Evolutionary conservation across 1,140 invertebrate species (phyloP).

Genomic region (Centruroides vittatus): DNA sequence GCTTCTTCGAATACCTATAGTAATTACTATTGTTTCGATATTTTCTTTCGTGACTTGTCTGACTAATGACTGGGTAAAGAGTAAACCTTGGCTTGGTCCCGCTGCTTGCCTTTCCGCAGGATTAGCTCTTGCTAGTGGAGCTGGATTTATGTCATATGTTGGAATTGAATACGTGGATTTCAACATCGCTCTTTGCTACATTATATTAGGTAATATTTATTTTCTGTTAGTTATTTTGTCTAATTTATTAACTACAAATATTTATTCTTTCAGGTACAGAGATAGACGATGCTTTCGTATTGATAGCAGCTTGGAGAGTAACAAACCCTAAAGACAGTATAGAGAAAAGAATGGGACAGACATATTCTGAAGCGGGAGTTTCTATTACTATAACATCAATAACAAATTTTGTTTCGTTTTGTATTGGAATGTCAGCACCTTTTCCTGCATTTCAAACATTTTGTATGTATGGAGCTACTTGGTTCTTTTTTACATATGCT

Average conservation of each 20-base stretch:
- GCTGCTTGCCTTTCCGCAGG: constrained; percentile 76
- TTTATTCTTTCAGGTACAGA: constrained; percentile 57
- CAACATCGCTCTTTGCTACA: constrained; percentile 80
- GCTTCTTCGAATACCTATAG: constrained; percentile 70
- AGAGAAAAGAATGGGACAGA: constrained; percentile 66
- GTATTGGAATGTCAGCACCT: constrained; percentile 87
- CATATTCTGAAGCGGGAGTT: constrained; percentile 83
- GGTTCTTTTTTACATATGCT: constrained; percentile 79
- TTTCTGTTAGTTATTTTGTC: too few species aligned
- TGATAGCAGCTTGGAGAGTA: constrained; percentile 81
- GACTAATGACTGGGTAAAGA: constrained; percentile 70
- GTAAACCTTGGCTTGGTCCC: constrained; percentile 76
- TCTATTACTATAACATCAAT: constrained; percentile 95
- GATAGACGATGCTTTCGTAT: constrained; percentile 92
- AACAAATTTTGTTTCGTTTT: constrained; percentile 91
- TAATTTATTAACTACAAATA: too few species aligned
- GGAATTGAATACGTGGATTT: constrained; percentile 89
- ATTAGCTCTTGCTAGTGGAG: constrained; percentile 73
- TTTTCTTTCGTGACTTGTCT: constrained; percentile 55
- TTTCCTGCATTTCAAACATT: constrained; percentile 91
- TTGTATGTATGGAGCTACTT: constrained; percentile 86
- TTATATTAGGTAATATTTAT: constrained; percentile 69
- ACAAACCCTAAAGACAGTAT: constrained; percentile 63
- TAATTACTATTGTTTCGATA: constrained; percentile 47
- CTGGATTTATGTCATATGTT: constrained; percentile 75